Percentiles rank a stretch among this genome's conserved stretches.
Conservation (phyloP, 2,888 invertebrate species). For the Poecilus cupreus region DNA sequence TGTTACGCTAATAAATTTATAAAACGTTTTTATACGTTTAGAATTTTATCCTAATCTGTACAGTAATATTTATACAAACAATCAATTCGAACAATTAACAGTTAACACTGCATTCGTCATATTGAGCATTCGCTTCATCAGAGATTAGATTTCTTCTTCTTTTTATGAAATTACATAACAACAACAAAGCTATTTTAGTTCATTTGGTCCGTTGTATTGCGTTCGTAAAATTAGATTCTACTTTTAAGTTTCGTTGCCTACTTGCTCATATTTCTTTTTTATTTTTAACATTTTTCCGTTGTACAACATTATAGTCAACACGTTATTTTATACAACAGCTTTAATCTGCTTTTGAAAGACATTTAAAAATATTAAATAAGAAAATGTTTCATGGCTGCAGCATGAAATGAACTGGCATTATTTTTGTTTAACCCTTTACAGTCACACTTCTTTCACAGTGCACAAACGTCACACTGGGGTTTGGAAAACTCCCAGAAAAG, state of each 20-base stretch:
- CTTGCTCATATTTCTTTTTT: constrained; percentile 14
- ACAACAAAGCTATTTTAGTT: constrained; percentile 50
- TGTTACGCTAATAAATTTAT: constrained; percentile 14
- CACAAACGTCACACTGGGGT: too few relatives aligned
- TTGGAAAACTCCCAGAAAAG: too few relatives aligned
- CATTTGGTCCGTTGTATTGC: constrained; percentile 59
- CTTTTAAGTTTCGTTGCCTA: constrained; percentile 45
- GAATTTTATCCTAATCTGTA: constrained; percentile 19
- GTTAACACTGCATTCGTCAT: constrained; percentile 30
- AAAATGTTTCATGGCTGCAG: too few relatives aligned
- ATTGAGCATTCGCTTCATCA: constrained; percentile 50
- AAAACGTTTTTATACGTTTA: constrained; percentile 46
- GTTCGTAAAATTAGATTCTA: constrained; percentile 49
- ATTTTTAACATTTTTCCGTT: neutral
- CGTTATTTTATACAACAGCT: neutral
- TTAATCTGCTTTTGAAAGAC: neutral
- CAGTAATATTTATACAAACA: constrained; percentile 34
- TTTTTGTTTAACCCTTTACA: too few relatives aligned
- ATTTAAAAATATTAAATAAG: neutral
- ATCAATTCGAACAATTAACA: constrained; percentile 40
- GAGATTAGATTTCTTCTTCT: constrained; percentile 17
- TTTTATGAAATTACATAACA: constrained; percentile 51
- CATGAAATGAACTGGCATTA: neutral
- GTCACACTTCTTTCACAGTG: too few relatives aligned
- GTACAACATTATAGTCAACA: constrained; percentile 39